Conservation (phyloP, 2,797 vertebrate species). For the Phalanger gymnotis region DNA sequence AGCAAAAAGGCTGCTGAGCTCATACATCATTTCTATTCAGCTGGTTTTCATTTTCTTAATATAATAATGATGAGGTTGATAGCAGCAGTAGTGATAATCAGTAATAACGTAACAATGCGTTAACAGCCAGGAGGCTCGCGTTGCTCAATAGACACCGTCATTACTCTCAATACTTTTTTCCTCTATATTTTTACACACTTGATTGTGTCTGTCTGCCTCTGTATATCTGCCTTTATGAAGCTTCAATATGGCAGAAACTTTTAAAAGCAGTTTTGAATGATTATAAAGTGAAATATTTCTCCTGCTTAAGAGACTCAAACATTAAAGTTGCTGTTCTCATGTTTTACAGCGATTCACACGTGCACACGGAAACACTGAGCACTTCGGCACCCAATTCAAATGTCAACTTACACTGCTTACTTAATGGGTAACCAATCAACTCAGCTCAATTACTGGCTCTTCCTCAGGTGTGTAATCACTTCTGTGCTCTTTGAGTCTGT, state of each 20-base stretch:
- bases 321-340: neutral
- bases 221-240: neutral
- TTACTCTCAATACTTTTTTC: neutral
- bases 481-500: neutral
- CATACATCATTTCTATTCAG: constrained; percentile 1
- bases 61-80: neutral
- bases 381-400: neutral
- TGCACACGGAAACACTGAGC: neutral
- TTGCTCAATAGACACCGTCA: neutral
- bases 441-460: neutral
- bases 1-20: neutral
- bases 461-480: neutral
- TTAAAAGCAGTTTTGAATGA: constrained; percentile 24
- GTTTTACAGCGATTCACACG: neutral
- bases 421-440: neutral
- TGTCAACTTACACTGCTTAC: neutral
- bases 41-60: constrained; percentile 27
- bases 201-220: neutral
- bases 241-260: constrained; percentile 26
- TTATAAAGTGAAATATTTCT: constrained; percentile 15
- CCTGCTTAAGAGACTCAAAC: neutral
- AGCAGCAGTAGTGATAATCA: neutral
- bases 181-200: neutral
- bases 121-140: neutral
- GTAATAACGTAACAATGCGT: neutral